Conservation (phyloP, 2,113 vertebrate genomes). For the Ictalurus punctatus region DNA sequence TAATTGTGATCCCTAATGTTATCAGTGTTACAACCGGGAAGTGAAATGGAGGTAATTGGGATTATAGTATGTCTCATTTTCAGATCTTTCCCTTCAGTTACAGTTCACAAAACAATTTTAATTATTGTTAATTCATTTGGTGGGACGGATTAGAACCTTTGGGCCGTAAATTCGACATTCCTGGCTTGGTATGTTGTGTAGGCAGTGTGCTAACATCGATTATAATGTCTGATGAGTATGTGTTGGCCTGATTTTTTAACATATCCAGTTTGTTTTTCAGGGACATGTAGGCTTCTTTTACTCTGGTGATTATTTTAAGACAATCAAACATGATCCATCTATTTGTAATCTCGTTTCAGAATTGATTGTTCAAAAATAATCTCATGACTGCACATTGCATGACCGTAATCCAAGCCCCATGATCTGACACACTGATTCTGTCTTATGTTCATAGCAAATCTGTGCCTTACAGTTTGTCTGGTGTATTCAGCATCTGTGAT, state of each 20-base stretch:
- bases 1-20: neutral
- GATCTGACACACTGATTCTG: constrained; percentile 9
- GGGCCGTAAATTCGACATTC: neutral
- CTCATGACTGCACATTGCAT: constrained; percentile 49
- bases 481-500: neutral
- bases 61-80: neutral
- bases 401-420: constrained; percentile 27
- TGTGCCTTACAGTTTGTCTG: neutral
- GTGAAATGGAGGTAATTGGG: neutral
- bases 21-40: neutral
- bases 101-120: neutral
- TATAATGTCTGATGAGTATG: neutral
- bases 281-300: constrained; percentile 59
- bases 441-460: constrained; percentile 14
- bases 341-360: constrained; percentile 73
- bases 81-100: neutral
- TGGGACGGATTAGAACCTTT: neutral
- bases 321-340: constrained; percentile 73
- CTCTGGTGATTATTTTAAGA: constrained; percentile 64
- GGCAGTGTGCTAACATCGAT: constrained; percentile 20
- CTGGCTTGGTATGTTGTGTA: constrained; percentile 58
- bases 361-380: constrained; percentile 69
- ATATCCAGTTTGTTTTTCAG: constrained; percentile 32
- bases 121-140: neutral
- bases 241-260: constrained; percentile 41